These are phyloP conservation scores for Paralichthys olivaceus DNA, from an alignment of 2,113 vertebrate species.

Conservation along the genomic window DNA sequence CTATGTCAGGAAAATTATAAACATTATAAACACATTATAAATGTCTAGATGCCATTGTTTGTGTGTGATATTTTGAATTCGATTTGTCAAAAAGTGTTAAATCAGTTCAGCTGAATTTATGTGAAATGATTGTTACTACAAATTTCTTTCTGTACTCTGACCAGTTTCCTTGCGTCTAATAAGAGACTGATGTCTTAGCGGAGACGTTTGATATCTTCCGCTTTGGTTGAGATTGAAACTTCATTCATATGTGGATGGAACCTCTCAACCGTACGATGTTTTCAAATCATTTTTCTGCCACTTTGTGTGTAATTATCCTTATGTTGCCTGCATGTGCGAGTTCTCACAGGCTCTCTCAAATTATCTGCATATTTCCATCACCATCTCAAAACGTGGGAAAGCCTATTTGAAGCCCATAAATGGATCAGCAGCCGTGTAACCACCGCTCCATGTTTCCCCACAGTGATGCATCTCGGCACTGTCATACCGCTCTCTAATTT, in stretches of 20 bases:
- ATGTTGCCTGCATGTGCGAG: constrained; percentile 30
- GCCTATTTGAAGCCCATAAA: constrained; percentile 61
- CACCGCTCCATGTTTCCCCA: constrained; percentile 42
- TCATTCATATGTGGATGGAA: neutral
- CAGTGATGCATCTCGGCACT: constrained; percentile 58
- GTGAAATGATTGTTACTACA: too few relatives aligned
- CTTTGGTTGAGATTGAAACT: neutral
- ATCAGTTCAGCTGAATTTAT: neutral
- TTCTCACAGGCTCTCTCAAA: constrained; percentile 57
- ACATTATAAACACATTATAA: neutral
- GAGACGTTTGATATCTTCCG: neutral
- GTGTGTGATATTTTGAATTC: neutral
- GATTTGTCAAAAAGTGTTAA: neutral
- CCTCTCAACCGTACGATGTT: constrained; percentile 20
- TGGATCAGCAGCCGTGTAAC: constrained; percentile 52
- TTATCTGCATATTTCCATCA: constrained; percentile 68
- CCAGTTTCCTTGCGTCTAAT: neutral
- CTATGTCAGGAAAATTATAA: neutral
- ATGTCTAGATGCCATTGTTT: neutral
- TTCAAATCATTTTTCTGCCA: constrained; percentile 44
- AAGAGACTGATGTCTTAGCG: neutral
- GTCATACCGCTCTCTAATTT: constrained; percentile 73
- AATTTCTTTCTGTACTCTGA: neutral
- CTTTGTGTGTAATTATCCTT: constrained; percentile 52
- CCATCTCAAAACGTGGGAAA: constrained; percentile 46